Evolutionary conservation across 2,888 invertebrate genomes (phyloP).

Genomic region (Hirtodrosophila histrioides): DNA sequence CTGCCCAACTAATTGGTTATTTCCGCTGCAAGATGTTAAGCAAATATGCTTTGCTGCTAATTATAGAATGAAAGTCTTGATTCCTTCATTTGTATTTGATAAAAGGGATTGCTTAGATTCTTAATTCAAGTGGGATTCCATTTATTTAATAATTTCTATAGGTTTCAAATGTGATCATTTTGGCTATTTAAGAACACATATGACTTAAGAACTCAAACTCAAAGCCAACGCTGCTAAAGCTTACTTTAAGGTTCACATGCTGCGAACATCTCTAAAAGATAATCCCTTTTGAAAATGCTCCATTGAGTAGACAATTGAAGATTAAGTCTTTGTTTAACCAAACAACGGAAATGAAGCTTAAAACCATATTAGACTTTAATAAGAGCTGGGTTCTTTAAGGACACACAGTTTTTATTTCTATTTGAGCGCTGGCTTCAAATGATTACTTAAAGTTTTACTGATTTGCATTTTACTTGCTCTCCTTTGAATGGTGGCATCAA

Average conservation of each 20-base stretch:
- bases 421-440: slow-evolving; percentile 6
- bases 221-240: slow-evolving; percentile 2
- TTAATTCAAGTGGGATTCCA: no score
- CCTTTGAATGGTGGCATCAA: slow-evolving; percentile 13
- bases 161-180: no score
- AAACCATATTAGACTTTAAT: slow-evolving; percentile 7
- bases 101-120: no score
- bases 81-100: no score
- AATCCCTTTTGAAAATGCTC: slow-evolving; percentile 35
- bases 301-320: slow-evolving; percentile 25
- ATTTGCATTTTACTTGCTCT: slow-evolving; percentile 16
- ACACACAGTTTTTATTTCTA: slow-evolving; percentile 5
- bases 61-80: no score
- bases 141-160: no score
- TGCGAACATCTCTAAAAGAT: slow-evolving; percentile 20
- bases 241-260: slow-evolving; percentile 4
- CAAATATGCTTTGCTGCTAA: no score
- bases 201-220: no score
- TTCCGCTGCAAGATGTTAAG: no score
- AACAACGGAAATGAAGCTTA: slow-evolving; percentile 25
- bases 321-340: slow-evolving; percentile 4
- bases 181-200: no score
- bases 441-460: slow-evolving; percentile 15
- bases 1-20: no score
- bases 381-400: neutral